Evolutionary conservation across 2,888 invertebrate species (phyloP).

Genomic region (Melanophora roralis): DNA sequence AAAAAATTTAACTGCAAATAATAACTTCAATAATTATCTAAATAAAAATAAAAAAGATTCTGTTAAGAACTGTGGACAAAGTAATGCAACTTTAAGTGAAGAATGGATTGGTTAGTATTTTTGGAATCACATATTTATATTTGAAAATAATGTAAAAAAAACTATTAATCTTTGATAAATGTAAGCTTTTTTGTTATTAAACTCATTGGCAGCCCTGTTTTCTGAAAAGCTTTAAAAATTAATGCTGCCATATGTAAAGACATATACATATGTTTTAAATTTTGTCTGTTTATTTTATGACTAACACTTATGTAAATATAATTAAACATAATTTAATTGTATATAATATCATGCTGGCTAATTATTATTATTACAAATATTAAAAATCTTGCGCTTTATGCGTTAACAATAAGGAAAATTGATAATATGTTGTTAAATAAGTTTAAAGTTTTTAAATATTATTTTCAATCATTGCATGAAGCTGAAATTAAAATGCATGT

Average conservation of each 20-base stretch:
- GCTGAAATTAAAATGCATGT: no score
- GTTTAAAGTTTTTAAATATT: background rate
- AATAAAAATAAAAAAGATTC: slow-evolving; percentile 34
- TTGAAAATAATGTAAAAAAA: no score
- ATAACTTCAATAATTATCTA: slow-evolving; percentile 18
- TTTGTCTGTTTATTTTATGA: no score
- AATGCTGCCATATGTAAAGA: no score
- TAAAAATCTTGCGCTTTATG: background rate
- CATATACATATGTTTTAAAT: no score
- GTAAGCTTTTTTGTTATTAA: no score
- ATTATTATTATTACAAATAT: background rate
- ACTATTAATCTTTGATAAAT: no score
- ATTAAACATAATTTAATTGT: background rate
- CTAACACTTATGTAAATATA: background rate
- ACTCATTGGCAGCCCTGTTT: no score
- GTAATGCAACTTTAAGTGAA: slow-evolving; percentile 64
- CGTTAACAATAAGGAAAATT: slow-evolving; percentile 4
- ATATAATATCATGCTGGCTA: no score
- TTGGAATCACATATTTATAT: no score
- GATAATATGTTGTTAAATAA: background rate
- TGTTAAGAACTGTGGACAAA: slow-evolving; percentile 55
- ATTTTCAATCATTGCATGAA: no score
- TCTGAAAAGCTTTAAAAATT: no score
- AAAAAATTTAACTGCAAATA: slow-evolving; percentile 37
- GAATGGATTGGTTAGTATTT: slow-evolving; percentile 74